A percentile compares a stretch with the other conserved stretches of the same genome.
Conservation (phyloP, 2,888 invertebrate genomes). For the Norana najaformis region DNA sequence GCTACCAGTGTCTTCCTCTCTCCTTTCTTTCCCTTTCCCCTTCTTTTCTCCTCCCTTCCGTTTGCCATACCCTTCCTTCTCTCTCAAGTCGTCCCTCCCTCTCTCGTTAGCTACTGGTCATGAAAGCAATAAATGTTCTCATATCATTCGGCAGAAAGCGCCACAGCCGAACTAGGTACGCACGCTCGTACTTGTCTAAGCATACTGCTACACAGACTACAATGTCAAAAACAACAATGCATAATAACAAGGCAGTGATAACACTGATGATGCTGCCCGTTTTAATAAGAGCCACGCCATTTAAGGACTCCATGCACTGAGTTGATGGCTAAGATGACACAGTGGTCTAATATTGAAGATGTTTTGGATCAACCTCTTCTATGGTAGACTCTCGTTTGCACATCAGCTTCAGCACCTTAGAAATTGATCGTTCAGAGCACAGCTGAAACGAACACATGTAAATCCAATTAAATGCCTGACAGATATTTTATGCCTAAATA, state of each 20-base stretch:
- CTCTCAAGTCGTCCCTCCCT: background rate
- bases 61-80: background rate
- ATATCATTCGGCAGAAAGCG: background rate
- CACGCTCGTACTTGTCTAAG: no score
- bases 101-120: background rate
- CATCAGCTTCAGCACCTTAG: constrained; percentile 27
- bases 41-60: background rate
- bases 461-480: background rate
- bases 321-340: background rate
- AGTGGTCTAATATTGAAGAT: background rate
- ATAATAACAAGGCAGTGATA: background rate
- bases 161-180: background rate
- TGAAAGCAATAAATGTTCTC: background rate
- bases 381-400: constrained; percentile 19
- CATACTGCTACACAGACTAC: no score
- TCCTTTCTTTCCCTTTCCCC: background rate
- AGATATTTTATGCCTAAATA: background rate
- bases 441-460: constrained; percentile 14
- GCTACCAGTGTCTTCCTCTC: background rate
- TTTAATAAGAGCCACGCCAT: no score
- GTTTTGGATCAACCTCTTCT: background rate
- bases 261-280: background rate
- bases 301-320: no score
- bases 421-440: constrained; percentile 16
- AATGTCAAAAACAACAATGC: background rate